Evolutionary conservation across 2,797 vertebrate species (phyloP).

Genomic region (Gymnocypris eckloni): DNA sequence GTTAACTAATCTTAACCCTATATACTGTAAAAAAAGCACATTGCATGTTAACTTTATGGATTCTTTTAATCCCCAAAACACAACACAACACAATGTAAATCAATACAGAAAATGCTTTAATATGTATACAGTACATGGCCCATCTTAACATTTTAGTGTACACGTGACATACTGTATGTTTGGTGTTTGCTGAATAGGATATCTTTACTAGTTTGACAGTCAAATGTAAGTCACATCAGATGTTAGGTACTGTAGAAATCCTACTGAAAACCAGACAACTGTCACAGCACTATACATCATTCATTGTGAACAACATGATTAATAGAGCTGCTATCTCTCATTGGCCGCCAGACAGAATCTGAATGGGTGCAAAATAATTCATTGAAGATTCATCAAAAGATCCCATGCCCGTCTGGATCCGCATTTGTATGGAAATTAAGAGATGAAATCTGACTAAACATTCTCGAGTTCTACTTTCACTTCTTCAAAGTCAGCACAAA

Average conservation of each 20-base stretch:
- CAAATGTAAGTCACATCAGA: not conserved
- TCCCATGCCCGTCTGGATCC: slow-evolving; percentile 75
- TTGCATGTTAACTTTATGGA: not conserved
- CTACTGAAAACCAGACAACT: not conserved
- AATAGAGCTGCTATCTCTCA: slow-evolving; percentile 63
- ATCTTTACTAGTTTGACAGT: not conserved
- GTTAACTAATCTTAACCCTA: no score
- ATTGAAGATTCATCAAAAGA: slow-evolving; percentile 79
- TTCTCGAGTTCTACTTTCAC: slow-evolving; percentile 66
- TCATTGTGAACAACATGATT: slow-evolving; percentile 79
- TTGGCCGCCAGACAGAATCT: slow-evolving; percentile 68
- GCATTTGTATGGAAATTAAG: slow-evolving; percentile 84
- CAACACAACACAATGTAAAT: not conserved
- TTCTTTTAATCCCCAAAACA: not conserved
- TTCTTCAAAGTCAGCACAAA: slow-evolving; percentile 75
- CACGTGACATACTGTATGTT: not conserved
- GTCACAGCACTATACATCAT: slow-evolving; percentile 18
- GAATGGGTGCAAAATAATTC: slow-evolving; percentile 76
- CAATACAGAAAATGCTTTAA: not conserved
- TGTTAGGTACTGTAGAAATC: not conserved
- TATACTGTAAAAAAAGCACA: not conserved
- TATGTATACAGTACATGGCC: not conserved
- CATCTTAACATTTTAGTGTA: not conserved
- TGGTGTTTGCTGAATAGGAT: not conserved
- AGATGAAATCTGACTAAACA: slow-evolving; percentile 80